phyloP scores from a whole-genome alignment of 2,797 vertebrate species.

The Lates japonicus region DNA sequence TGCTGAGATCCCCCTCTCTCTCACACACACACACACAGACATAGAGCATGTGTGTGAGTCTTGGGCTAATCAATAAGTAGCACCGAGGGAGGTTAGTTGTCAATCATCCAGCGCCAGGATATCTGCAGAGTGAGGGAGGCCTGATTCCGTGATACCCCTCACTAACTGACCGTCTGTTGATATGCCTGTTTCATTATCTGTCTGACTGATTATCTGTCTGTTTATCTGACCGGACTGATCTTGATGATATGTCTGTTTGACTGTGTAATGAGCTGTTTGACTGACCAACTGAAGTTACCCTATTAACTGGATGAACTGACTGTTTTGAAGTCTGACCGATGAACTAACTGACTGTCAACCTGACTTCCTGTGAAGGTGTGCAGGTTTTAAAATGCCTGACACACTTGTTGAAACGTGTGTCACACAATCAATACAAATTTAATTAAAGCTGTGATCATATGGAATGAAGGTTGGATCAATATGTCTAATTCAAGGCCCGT shows the following conservation, averaged over 20 bases:
- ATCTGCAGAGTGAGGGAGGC: conserved; percentile 64
- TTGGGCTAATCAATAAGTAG: conserved; percentile 76
- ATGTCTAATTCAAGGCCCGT: too few relatives aligned
- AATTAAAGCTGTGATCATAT: too few relatives aligned
- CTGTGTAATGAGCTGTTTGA: not conserved
- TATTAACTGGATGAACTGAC: not conserved
- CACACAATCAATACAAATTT: too few relatives aligned
- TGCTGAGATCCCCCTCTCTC: not conserved
- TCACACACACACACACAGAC: conserved; percentile 3
- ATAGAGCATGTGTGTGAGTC: conserved; percentile 27
- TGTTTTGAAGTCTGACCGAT: not conserved
- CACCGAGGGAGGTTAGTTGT: conserved; percentile 73
- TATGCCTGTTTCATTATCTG: not conserved
- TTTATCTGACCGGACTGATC: not conserved
- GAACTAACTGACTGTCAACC: too few relatives aligned
- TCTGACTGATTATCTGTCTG: not conserved
- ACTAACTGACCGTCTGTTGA: conserved; percentile 18
- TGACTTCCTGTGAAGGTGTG: too few relatives aligned
- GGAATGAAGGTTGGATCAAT: too few relatives aligned
- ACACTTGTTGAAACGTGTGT: too few relatives aligned
- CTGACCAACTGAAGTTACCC: not conserved
- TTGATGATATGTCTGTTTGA: not conserved
- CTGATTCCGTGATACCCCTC: conserved; percentile 40
- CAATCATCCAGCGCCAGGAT: conserved; percentile 73
- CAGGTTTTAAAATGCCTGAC: too few relatives aligned